These are phyloP conservation scores for Muscidifurax raptorellus DNA, from an alignment of 1,140 invertebrate species.

Conservation along the genomic window DNA sequence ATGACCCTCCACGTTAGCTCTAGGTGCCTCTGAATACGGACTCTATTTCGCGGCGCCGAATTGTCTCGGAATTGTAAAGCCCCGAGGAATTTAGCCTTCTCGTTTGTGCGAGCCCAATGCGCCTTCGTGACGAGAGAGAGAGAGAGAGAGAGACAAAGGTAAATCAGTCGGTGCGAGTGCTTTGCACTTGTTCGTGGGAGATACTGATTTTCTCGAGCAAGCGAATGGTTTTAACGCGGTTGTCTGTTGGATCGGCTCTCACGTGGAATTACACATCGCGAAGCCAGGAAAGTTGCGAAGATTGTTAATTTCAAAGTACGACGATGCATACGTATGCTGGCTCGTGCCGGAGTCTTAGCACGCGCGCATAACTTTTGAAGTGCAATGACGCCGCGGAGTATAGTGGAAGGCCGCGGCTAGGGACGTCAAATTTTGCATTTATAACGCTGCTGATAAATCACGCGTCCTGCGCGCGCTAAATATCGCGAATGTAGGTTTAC, in stretches of 20 bases:
- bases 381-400: background rate
- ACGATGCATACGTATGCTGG: no score
- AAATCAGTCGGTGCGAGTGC: background rate
- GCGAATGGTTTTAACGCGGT: no score
- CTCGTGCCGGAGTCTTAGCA: background rate
- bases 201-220: background rate
- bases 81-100: background rate
- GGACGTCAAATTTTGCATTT: constrained; percentile 23
- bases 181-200: background rate
- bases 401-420: background rate
- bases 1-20: constrained; percentile 11
- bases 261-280: no score
- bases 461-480: background rate
- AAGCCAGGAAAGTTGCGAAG: no score
- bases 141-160: background rate
- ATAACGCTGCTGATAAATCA: constrained; percentile 20
- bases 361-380: background rate
- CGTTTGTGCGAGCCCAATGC: background rate
- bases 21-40: background rate
- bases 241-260: no score
- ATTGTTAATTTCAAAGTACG: no score
- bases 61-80: constrained; percentile 1
- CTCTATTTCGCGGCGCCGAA: background rate
- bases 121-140: background rate
- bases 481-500: constrained; percentile 20